Conservation (phyloP, 2,888 invertebrate genomes). For the Sinelater perroti region DNA sequence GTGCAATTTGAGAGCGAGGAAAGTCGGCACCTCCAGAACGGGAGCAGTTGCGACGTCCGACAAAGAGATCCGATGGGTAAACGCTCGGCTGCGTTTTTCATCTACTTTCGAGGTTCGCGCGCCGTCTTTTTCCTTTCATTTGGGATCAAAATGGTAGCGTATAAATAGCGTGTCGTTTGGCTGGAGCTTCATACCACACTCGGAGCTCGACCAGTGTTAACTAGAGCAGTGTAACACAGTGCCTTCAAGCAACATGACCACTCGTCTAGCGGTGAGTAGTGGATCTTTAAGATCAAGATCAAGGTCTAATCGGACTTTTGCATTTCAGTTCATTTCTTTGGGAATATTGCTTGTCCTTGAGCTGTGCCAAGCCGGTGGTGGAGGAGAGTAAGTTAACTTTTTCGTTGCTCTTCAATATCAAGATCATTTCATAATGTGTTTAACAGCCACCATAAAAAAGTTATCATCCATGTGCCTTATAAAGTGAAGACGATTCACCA, state of each 20-base stretch:
- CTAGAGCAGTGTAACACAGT: slow-evolving; percentile 18
- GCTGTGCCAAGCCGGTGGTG: slow-evolving; percentile 58
- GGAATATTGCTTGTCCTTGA: slow-evolving; percentile 58
- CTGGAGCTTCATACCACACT: slow-evolving; percentile 39
- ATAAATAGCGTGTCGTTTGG: slow-evolving; percentile 41
- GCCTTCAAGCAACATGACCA: slow-evolving; percentile 59
- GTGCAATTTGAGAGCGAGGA: slow-evolving; percentile 33
- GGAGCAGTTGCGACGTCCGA: slow-evolving; percentile 25
- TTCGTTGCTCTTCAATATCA: neutral
- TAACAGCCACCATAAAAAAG: slow-evolving; percentile 70
- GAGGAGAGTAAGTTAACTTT: slow-evolving; percentile 62
- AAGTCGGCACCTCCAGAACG: slow-evolving; percentile 21
- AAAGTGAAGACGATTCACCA: slow-evolving; percentile 81
- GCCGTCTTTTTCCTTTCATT: slow-evolving; percentile 48
- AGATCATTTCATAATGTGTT: neutral
- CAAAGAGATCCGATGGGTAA: slow-evolving; percentile 36
- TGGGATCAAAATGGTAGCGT: slow-evolving; percentile 40
- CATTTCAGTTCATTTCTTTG: slow-evolving; percentile 54
- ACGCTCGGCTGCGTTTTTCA: slow-evolving; percentile 43
- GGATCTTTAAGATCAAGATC: slow-evolving; percentile 10
- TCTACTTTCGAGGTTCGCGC: slow-evolving; percentile 44
- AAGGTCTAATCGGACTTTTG: too few relatives aligned
- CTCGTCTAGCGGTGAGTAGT: slow-evolving; percentile 65
- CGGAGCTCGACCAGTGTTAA: slow-evolving; percentile 36
- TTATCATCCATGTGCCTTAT: slow-evolving; percentile 81